phyloP scores from a whole-genome alignment of 1,140 invertebrate species.

The Camponotus vicinus region DNA sequence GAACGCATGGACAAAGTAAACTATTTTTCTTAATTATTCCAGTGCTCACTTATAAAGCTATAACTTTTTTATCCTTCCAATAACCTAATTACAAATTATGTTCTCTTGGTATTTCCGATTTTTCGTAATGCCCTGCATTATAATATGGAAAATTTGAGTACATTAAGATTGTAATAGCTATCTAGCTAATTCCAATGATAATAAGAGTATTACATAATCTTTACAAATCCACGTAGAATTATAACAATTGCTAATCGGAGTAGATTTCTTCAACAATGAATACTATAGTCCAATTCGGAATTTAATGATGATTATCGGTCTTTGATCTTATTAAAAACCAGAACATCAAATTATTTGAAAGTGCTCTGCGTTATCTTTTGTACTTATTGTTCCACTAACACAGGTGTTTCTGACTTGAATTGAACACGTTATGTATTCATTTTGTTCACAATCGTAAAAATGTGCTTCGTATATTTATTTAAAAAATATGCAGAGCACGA shows the following conservation, averaged over 20 bases:
- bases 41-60: neutral
- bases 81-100: conserved; percentile 42
- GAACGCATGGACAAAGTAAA: neutral
- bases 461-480: neutral
- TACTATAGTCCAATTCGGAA: conserved; percentile 16
- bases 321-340: conserved; percentile 38
- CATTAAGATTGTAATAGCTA: conserved; percentile 28
- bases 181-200: conserved; percentile 16
- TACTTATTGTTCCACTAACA: neutral
- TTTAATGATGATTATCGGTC: conserved; percentile 26
- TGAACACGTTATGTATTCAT: neutral
- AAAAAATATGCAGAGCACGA: neutral
- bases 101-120: neutral
- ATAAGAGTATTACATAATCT: neutral
- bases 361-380: neutral
- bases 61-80: neutral
- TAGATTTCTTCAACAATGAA: conserved; percentile 41
- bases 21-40: neutral
- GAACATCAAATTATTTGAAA: neutral
- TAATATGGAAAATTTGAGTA: conserved; percentile 7
- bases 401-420: conserved; percentile 15
- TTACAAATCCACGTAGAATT: conserved; percentile 18
- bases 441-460: neutral
- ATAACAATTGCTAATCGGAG: neutral
- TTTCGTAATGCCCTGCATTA: conserved; percentile 23